Evolutionary conservation across 2,888 invertebrate species (phyloP), one percentile per base, ranked within the genome.

Genomic region (Ceriagrion tenellum): DNA sequence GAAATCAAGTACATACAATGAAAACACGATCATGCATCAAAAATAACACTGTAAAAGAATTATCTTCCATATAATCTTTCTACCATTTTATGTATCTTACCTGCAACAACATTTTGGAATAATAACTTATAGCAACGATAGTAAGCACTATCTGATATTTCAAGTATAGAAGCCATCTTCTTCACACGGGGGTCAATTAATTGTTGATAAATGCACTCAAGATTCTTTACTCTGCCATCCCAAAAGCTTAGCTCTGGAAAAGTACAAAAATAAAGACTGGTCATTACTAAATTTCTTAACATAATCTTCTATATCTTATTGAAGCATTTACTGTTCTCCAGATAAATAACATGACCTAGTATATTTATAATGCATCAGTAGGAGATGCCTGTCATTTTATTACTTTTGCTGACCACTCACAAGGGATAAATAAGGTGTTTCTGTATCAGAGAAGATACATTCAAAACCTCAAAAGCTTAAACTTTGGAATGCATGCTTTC

Each of bases 171-270:
- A 0, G 98, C 98, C 98, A 99, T 98, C 95, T 98, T 98, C 96
- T 98, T 98, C 0, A 99, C 98, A 96, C 98, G 97, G 18, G 98
- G 98, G 96, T 98, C 98, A n/a, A 98, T 97, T 96, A 99, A 97
- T 97, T 99, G 99, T 74, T 98, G 98, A 96, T 99, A 99, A 95
- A 99, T 98, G 88, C 98, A 98, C 96, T 99, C 98, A 18, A 99
- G 97, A 96, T 99, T 99, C 95, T 98, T 98, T 26, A 98, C 97
- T 35, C 99, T 98, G 89, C 97, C 97, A 95, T 97, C 97, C 98
- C 99, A 99, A 97, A 98, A 99, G 0, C 98, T 97, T 59, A 99
- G 97, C 96, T 99, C 98, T 96, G 74, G 69, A 55, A 93, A 93
- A 35, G n/a, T 47, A 4, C 47, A 93, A 13, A 69, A 20, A 55